Evolutionary conservation across 1,140 invertebrate genomes (phyloP).

Genomic region (Calephelis virginiensis): DNA sequence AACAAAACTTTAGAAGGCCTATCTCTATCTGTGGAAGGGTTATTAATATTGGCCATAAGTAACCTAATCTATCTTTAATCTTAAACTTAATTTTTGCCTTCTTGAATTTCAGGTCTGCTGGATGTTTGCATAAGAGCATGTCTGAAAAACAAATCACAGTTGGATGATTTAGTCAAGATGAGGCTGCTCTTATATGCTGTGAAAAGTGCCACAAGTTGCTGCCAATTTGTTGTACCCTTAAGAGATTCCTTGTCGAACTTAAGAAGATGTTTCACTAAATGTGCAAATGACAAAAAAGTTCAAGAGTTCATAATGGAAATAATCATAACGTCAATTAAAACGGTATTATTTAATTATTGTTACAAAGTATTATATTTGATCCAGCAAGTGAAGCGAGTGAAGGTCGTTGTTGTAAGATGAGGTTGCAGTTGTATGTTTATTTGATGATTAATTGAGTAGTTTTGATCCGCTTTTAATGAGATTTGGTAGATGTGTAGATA

Average conservation of each 20-base stretch:
- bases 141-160: conserved; percentile 42
- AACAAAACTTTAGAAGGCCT: too few species aligned
- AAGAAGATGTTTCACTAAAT: conserved; percentile 46
- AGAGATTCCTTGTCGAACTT: conserved; percentile 47
- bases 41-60: too few species aligned
- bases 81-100: conserved; percentile 1
- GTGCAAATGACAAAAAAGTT: conserved; percentile 51
- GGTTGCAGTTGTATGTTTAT: too few species aligned
- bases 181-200: conserved; percentile 51
- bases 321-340: conserved; percentile 46
- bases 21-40: too few species aligned
- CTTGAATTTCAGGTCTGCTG: conserved; percentile 52
- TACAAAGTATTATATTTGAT: too few species aligned
- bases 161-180: conserved; percentile 56
- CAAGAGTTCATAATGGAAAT: conserved; percentile 61
- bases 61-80: too few species aligned
- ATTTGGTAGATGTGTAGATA: too few species aligned
- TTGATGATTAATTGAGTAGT: too few species aligned
- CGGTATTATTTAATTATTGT: conserved; percentile 37
- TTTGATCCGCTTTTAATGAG: too few species aligned
- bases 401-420: background rate
- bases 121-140: conserved; percentile 44
- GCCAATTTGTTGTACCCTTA: conserved; percentile 49
- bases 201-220: conserved; percentile 46
- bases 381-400: background rate